Percentiles rank a stretch among this genome's conserved stretches.
phyloP scores from a whole-genome alignment of 2,888 invertebrate genomes.

The Xestia sexstrigata region DNA sequence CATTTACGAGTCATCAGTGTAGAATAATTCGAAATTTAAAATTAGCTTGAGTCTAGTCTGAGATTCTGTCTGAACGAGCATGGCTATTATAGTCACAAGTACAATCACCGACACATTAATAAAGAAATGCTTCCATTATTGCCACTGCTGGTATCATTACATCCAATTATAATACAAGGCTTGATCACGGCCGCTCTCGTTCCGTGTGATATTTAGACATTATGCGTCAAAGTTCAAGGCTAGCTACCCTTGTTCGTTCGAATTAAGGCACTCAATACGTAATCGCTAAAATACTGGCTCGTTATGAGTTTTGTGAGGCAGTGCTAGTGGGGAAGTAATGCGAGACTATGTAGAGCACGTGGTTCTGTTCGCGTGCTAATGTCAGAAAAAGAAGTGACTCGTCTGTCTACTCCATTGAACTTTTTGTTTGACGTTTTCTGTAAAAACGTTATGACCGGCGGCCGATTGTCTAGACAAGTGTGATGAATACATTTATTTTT shows the following conservation, averaged over 20 bases:
- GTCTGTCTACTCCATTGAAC: slow-evolving; percentile 70
- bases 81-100: slow-evolving; percentile 43
- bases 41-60: slow-evolving; percentile 16
- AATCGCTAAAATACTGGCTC: slow-evolving; percentile 47
- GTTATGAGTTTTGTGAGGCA: slow-evolving; percentile 51
- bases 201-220: slow-evolving; percentile 74
- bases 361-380: slow-evolving; percentile 75
- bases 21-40: slow-evolving; percentile 53
- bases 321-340: slow-evolving; percentile 56
- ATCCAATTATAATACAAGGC: slow-evolving; percentile 55
- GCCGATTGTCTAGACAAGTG: slow-evolving; percentile 73
- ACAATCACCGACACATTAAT: slow-evolving; percentile 49
- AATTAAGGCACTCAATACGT: slow-evolving; percentile 57
- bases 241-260: slow-evolving; percentile 55
- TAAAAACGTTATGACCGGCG: slow-evolving; percentile 63
- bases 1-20: slow-evolving; percentile 97
- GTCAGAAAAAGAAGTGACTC: slow-evolving; percentile 73
- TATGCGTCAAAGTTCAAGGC: slow-evolving; percentile 69
- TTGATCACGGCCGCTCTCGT: slow-evolving; percentile 66
- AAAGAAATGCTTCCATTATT: slow-evolving; percentile 58
- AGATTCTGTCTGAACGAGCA: slow-evolving; percentile 32
- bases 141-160: slow-evolving; percentile 55
- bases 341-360: slow-evolving; percentile 65
- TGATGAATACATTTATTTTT: slow-evolving; percentile 66
- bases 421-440: slow-evolving; percentile 67